A percentile compares a stretch with the other conserved stretches of the same genome.
These are phyloP conservation scores for Periophthalmus modestus DNA, from an alignment of 2,113 vertebrate species.

Conservation along the genomic window DNA sequence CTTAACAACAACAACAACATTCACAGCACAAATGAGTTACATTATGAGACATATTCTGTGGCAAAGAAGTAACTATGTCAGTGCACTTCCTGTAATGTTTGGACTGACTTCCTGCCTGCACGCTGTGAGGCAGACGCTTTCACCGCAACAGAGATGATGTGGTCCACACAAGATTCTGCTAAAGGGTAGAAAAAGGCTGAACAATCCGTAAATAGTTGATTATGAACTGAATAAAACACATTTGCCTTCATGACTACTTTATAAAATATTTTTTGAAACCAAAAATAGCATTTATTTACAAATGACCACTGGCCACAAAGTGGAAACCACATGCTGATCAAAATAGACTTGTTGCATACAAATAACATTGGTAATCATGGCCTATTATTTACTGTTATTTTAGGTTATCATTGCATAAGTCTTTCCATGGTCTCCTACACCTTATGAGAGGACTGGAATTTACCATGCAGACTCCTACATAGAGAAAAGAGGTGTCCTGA, in stretches of 20 bases:
- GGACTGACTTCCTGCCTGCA: constrained; percentile 72
- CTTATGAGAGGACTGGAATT: constrained; percentile 56
- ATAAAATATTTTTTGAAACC: neutral
- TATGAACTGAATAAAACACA: neutral
- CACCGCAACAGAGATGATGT: constrained; percentile 68
- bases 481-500: constrained; percentile 61
- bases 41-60: constrained; percentile 21
- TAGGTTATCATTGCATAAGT: neutral
- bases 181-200: constrained; percentile 5
- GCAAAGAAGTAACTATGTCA: constrained; percentile 33
- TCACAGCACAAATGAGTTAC: neutral
- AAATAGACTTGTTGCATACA: neutral
- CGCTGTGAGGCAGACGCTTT: constrained; percentile 50
- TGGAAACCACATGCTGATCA: constrained; percentile 21
- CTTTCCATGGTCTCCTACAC: neutral
- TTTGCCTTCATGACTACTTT: neutral
- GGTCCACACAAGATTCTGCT: constrained; percentile 53
- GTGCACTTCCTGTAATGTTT: constrained; percentile 67
- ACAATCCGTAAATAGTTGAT: neutral
- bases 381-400: neutral
- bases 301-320: constrained; percentile 9
- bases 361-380: neutral
- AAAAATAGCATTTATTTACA: constrained; percentile 24
- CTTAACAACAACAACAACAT: neutral
- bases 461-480: constrained; percentile 25